Percentiles rank a stretch among this genome's conserved stretches.
Evolutionary conservation across 2,113 vertebrate genomes (phyloP).

Genomic region (Urocitellus parryii): DNA sequence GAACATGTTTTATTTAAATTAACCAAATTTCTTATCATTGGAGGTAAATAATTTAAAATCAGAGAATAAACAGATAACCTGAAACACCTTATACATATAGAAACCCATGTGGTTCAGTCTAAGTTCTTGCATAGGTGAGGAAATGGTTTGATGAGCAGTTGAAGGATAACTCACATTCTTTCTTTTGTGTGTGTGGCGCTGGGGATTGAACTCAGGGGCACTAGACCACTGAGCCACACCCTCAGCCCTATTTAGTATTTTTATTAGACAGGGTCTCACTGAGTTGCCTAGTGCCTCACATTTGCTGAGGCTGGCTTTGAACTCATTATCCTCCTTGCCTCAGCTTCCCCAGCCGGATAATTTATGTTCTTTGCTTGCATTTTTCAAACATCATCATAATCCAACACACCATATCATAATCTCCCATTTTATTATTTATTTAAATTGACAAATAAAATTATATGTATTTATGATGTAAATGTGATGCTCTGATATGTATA

Average conservation of each 20-base stretch:
- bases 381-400: neutral
- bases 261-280: too few species aligned
- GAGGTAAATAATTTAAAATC: neutral
- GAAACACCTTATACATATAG: neutral
- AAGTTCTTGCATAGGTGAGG: neutral
- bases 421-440: neutral
- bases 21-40: neutral
- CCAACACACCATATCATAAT: neutral
- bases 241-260: too few species aligned
- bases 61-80: neutral
- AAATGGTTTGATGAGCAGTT: neutral
- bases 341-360: neutral
- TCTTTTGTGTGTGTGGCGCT: too few species aligned
- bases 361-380: neutral
- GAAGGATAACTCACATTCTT: too few species aligned
- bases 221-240: too few species aligned
- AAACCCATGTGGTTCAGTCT: neutral
- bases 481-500: neutral
- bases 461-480: neutral
- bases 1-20: constrained; percentile 20
- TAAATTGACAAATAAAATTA: neutral
- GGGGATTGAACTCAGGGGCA: too few species aligned
- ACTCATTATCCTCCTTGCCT: too few species aligned
- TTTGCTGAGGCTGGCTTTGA: too few species aligned
- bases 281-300: too few species aligned